These are phyloP conservation scores for Synergus gifuensis DNA, from an alignment of 2,888 invertebrate genomes.

Conservation along the genomic window DNA sequence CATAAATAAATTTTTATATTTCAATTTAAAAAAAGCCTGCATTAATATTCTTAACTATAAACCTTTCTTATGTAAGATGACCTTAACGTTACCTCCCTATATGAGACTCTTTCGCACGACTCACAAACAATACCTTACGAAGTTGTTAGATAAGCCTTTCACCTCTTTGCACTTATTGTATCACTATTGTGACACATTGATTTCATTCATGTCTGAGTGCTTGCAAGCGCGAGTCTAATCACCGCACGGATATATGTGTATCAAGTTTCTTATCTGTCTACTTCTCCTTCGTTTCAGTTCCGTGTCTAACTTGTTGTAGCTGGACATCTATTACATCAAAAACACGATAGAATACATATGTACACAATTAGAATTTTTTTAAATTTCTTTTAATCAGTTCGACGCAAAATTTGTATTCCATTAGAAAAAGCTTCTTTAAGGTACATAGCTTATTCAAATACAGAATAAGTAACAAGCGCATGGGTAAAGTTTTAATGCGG, in stretches of 20 bases:
- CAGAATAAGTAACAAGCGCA: not conserved
- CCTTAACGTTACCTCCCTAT: slow-evolving; percentile 46
- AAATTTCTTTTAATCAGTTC: too few species aligned
- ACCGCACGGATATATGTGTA: not conserved
- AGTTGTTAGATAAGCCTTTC: slow-evolving; percentile 51
- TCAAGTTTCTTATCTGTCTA: slow-evolving; percentile 24
- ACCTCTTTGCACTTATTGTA: slow-evolving; percentile 47
- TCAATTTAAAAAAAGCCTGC: too few species aligned
- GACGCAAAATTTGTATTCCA: too few species aligned
- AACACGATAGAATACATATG: slow-evolving; percentile 41
- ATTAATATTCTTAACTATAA: not conserved
- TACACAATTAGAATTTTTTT: too few species aligned
- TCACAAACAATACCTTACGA: slow-evolving; percentile 50
- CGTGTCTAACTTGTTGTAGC: not conserved
- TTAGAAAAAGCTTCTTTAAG: too few species aligned
- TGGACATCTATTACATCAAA: slow-evolving; percentile 49
- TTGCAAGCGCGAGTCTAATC: slow-evolving; percentile 15
- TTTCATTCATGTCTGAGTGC: slow-evolving; percentile 15
- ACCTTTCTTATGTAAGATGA: not conserved
- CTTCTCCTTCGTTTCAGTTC: not conserved
- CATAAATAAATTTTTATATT: too few species aligned
- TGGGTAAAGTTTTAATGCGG: not conserved
- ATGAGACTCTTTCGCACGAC: slow-evolving; percentile 37
- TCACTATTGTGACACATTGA: slow-evolving; percentile 45
- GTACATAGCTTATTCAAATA: not conserved